Evolutionary conservation across 2,797 vertebrate species (phyloP), one percentile per base, ranked within the genome.

Genomic region (Protosalanx chinensis): DNA sequence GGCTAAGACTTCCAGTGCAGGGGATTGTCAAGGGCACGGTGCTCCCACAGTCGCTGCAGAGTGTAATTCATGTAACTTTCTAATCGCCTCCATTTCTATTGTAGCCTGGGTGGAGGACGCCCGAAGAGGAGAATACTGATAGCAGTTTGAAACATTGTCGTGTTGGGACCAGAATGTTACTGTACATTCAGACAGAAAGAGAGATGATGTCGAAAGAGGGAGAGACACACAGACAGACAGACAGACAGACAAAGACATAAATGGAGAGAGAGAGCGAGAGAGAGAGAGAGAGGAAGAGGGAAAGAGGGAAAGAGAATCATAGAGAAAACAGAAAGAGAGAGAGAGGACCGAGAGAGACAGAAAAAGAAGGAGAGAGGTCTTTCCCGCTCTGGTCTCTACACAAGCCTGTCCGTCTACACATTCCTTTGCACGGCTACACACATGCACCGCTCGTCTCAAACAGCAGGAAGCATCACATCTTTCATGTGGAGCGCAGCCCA

Each of bases 401-500:
- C 65, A 72, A 81, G 86, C 82, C 84, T 85, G 90, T 89, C 88
- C 89, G 15, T 84, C 82, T 76, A 64, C 72, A 73, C 73, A 85
- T 86, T 89, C 83, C 80, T 76, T 82, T 87, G 83, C 87, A 84
- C 51, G 16, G 79, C 57, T 71, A 81, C 79, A 87, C 85, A 87
- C 88, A 46, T 46, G 12, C 41, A 84, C 84, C 78, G 81, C 85
- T 82, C 72, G 66, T 86, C 86, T 87, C 81, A 86, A 88, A 87
- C 87, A 88, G 87, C 87, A 89, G 84, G 88, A 88, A 89, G 85
- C 88, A 86, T 84, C 62, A 72, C 41, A 41, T 78, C 86, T 89
- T 90, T 90, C 88, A 91, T 88, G 89, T 90, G 86, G 86, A 90
- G 90, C 88, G 85, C 83, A 88, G 88, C 90, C 88, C 86, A 90